Base-by-base conservation (phyloP, 2,888 invertebrate species). In the Bellardia pandia region DNA sequence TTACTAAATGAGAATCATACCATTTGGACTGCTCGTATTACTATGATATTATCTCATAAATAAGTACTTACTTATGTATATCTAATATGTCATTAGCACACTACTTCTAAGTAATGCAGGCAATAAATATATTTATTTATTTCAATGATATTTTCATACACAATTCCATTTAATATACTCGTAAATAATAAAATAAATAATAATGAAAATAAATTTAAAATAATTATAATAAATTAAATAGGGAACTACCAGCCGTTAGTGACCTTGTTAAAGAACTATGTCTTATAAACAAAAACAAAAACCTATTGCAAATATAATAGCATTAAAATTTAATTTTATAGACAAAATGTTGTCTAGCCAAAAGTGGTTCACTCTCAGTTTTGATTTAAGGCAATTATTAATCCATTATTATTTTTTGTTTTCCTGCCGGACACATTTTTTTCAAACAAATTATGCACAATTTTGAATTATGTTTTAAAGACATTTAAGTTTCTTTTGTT, bases 351-450 rank as follows among this genome's bases (percentile, higher is more conserved):
- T 30, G 14, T 45, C 3, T 23, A 45, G 48, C 74, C 45, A 58
- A 40, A 42, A 60, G 62, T 51, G 58, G 14, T n/a, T 4, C 16
- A 16, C 14, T 30, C 30, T 42, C 53, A 11, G 37, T 16, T 23
- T 81, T 74, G 11, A 53, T 68, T 75, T 40, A 82, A 75, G 13
- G n/a, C 51, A 76, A 76, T 76, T 83, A 76, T 62, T 76, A 69
- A 62, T 30, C 14, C 62, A 83, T 76, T 76, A 83, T 64, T 53
- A 6, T 33, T 71, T 56, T 69, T 23, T 51, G 56, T 42, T 14
- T 72, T 80, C 0, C 30, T 37, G 7, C 4, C 42, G 13, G 8
- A 30, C 7, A 30, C 7, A 48, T n/a, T 37, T 33, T 60, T n/a
- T 40, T 51, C 16, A 0, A 60, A 40, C 37, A 37, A 62, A 69